phyloP scores from a whole-genome alignment of 2,113 vertebrate genomes.

The Haemorhous mexicanus region DNA sequence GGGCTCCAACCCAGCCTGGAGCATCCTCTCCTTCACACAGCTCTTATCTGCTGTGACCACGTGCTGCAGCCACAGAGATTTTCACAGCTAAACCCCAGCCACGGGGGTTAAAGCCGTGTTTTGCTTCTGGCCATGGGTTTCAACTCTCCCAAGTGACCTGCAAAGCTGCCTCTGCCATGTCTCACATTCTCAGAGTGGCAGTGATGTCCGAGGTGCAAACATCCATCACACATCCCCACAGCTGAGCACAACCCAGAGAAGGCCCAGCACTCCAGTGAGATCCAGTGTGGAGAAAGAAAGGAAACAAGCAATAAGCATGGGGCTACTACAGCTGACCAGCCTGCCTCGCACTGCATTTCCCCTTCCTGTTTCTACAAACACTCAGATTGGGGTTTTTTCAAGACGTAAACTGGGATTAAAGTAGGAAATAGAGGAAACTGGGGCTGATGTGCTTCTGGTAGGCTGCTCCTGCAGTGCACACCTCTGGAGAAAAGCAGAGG shows the following conservation, averaged over 20 bases:
- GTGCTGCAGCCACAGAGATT: background rate
- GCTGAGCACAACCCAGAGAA: background rate
- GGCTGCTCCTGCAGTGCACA: background rate
- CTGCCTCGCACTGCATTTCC: background rate
- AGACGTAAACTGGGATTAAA: background rate
- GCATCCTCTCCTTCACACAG: background rate
- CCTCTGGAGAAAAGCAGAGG: background rate
- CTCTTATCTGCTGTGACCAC: background rate
- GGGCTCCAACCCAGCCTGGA: background rate
- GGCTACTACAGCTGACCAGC: background rate
- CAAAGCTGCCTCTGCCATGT: background rate
- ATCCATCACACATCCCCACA: fast-evolving
- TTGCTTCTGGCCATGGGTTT: background rate
- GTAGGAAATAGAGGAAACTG: background rate
- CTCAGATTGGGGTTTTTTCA: background rate
- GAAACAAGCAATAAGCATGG: background rate
- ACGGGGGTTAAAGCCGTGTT: fast-evolving
- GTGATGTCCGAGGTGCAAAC: background rate
- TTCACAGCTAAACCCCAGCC: background rate
- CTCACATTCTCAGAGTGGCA: background rate
- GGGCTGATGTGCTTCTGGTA: background rate
- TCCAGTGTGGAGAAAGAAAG: background rate
- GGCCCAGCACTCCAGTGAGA: background rate
- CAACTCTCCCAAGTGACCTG: background rate
- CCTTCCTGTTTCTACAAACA: background rate